Percentiles rank a stretch among this genome's conserved stretches.
phyloP scores from a whole-genome alignment of 1,140 invertebrate genomes.

The Metopolophium dirhodum region DNA sequence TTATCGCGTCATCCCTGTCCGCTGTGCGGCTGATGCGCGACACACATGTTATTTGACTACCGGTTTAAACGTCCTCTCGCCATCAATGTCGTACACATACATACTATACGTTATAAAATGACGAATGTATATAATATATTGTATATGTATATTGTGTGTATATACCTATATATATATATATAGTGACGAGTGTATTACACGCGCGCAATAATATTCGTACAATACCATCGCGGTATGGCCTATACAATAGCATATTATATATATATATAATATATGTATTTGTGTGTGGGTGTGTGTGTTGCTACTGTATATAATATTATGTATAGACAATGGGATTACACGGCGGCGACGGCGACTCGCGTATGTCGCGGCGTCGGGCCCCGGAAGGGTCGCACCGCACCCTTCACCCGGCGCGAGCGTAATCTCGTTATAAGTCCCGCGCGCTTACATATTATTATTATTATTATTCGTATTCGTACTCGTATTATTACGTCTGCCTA shows the following conservation, averaged over 20 bases:
- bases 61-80: conserved; percentile 3
- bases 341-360: background rate
- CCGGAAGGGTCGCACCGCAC: background rate
- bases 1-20: background rate
- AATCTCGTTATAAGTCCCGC: conserved; percentile 5
- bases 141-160: too few species aligned
- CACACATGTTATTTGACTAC: conserved; percentile 54
- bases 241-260: too few species aligned
- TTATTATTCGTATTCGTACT: background rate
- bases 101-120: background rate
- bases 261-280: background rate
- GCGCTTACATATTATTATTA: conserved; percentile 7
- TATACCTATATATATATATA: too few species aligned
- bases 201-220: background rate
- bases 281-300: background rate
- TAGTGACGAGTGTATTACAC: background rate
- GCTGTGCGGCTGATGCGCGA: background rate
- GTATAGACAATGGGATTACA: conserved; percentile 28
- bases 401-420: background rate
- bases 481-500: background rate
- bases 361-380: conserved; percentile 8
- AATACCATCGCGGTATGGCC: background rate
- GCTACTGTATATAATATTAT: background rate
- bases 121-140: background rate
- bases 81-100: background rate